These are phyloP conservation scores for Zaprionus lineosus DNA, from an alignment of 2,888 invertebrate genomes.

Conservation along the genomic window DNA sequence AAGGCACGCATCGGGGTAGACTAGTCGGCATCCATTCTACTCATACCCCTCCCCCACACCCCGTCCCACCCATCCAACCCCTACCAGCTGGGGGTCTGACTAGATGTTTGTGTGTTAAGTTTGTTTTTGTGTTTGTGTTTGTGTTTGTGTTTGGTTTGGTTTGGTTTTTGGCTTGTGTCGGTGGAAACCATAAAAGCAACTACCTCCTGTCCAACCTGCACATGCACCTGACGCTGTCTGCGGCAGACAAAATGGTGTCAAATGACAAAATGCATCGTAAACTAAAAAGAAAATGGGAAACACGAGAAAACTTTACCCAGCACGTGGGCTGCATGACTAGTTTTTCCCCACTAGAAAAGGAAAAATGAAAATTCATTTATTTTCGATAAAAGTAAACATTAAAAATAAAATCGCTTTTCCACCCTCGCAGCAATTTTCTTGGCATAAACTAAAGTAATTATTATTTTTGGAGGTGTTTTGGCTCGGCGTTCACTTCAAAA, in stretches of 20 bases:
- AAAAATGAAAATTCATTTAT: too few species aligned
- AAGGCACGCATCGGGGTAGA: conserved; percentile 56
- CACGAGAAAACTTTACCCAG: conserved; percentile 37
- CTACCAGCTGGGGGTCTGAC: background rate
- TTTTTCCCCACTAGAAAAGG: too few species aligned
- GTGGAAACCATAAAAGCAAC: conserved; percentile 69
- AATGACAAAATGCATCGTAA: conserved; percentile 71
- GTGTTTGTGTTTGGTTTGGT: conserved; percentile 42
- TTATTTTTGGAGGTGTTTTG: too few species aligned
- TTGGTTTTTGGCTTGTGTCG: conserved; percentile 34
- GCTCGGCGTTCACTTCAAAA: too few species aligned
- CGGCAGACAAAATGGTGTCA: conserved; percentile 72
- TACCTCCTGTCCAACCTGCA: conserved; percentile 30
- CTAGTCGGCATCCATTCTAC: conserved; percentile 30
- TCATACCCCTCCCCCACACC: too few species aligned
- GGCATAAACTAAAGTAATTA: too few species aligned
- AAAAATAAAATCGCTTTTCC: too few species aligned
- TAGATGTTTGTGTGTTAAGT: conserved; percentile 53
- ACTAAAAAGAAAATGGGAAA: conserved; percentile 31
- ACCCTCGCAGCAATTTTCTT: too few species aligned
- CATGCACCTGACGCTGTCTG: conserved; percentile 36
- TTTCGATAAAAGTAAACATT: too few species aligned
- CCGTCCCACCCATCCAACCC: too few species aligned
- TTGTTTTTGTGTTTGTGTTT: conserved; percentile 34
- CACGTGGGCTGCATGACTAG: conserved; percentile 39